phyloP scores from a whole-genome alignment of 1,140 invertebrate species.

The Thaumetopoea pityocampa region DNA sequence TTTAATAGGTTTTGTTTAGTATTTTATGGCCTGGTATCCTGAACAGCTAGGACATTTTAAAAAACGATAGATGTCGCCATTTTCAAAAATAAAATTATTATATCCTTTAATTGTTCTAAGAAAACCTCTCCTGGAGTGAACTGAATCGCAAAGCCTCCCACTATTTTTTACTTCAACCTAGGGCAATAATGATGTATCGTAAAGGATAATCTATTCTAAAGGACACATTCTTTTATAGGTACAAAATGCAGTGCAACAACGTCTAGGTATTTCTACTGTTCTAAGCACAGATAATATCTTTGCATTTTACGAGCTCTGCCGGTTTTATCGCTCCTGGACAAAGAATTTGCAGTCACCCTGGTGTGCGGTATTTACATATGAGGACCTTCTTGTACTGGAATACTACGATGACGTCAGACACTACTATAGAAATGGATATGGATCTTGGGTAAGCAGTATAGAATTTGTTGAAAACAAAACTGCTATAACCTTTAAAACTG shows the following conservation, averaged over 20 bases:
- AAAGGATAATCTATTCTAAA: no score
- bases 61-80: no score
- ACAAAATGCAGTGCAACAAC: slow-evolving; percentile 37
- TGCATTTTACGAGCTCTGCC: slow-evolving; percentile 82
- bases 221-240: slow-evolving; percentile 27
- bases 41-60: no score
- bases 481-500: no score
- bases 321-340: slow-evolving; percentile 85
- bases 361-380: slow-evolving; percentile 82
- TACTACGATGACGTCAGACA: slow-evolving; percentile 87
- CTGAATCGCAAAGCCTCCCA: no score
- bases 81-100: no score
- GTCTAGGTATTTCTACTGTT: slow-evolving; percentile 34
- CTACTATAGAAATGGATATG: slow-evolving; percentile 74
- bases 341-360: slow-evolving; percentile 80
- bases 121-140: no score
- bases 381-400: slow-evolving; percentile 83
- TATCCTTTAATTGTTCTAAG: no score
- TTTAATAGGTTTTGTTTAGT: no score
- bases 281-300: slow-evolving; percentile 36
- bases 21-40: no score
- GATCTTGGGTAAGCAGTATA: slow-evolving; percentile 37
- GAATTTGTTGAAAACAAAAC: slow-evolving; percentile 1
- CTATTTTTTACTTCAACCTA: not conserved
- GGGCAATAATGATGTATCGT: not conserved